phyloP scores from a whole-genome alignment of 2,797 vertebrate species.

The Myiotriccus ornatus region DNA sequence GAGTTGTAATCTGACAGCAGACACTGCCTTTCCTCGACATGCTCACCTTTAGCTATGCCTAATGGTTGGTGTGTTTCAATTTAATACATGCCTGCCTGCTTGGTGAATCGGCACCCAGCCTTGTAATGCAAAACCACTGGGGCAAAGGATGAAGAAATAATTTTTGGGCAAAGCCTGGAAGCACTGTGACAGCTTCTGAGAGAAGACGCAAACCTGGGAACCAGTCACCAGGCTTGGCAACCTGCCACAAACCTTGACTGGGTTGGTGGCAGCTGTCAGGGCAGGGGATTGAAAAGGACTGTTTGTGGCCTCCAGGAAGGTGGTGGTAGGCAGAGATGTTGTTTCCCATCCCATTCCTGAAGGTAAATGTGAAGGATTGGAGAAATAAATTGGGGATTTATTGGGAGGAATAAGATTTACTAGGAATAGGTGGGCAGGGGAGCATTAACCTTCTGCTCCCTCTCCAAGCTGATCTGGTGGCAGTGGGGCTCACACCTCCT shows the following conservation, averaged over 20 bases:
- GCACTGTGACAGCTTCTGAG: neutral
- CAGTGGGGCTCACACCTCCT: rapidly evolving
- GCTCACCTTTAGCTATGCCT: neutral
- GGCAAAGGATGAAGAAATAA: neutral
- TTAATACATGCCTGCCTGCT: neutral
- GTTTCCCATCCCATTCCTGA: rapidly evolving
- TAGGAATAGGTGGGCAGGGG: neutral
- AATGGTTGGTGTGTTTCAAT: neutral
- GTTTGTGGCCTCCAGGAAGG: neutral
- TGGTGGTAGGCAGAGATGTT: neutral
- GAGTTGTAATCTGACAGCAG: conserved; percentile 3
- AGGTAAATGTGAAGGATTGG: neutral
- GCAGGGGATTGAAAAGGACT: neutral
- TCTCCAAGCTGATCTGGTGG: neutral
- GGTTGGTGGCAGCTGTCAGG: neutral
- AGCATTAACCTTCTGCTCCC: neutral
- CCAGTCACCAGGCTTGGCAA: rapidly evolving
- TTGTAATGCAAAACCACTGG: neutral
- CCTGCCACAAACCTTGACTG: neutral
- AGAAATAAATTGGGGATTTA: conserved; percentile 7
- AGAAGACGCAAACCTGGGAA: neutral
- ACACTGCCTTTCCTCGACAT: neutral
- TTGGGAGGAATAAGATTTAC: conserved; percentile 36
- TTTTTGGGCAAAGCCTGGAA: neutral
- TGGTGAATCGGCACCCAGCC: neutral